These are phyloP conservation scores for Ctenicera cuprea DNA, from an alignment of 2,888 invertebrate genomes.

Conservation along the genomic window DNA sequence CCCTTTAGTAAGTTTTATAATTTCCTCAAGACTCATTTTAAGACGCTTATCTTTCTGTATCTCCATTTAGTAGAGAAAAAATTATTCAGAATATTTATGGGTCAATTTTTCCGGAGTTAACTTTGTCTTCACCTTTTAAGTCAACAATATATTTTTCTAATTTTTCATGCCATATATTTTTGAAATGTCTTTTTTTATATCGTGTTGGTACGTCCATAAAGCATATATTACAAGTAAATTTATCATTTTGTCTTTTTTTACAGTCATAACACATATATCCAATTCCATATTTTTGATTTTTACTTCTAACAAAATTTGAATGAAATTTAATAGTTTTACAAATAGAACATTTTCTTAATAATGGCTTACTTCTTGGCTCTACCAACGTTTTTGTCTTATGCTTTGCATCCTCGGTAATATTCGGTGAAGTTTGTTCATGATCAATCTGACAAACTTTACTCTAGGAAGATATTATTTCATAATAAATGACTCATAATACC, in stretches of 20 bases:
- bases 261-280: too few species aligned
- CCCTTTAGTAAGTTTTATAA: background rate
- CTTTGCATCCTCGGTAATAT: too few species aligned
- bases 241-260: constrained; percentile 1
- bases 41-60: constrained; percentile 9
- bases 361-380: too few species aligned
- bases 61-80: constrained; percentile 5
- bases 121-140: too few species aligned
- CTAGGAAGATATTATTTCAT: too few species aligned
- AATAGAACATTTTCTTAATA: too few species aligned
- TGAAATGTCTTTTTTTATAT: background rate
- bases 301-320: constrained; percentile 1
- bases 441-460: too few species aligned
- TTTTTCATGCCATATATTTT: constrained; percentile 3
- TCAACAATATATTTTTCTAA: background rate
- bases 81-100: background rate
- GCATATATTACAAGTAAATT: constrained; percentile 3
- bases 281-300: background rate
- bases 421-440: too few species aligned
- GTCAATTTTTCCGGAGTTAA: background rate
- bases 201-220: background rate
- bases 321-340: background rate
- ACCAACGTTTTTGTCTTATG: too few species aligned
- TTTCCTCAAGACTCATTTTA: constrained; percentile 17
- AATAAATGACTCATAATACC: too few species aligned